These are phyloP conservation scores for Tiliacea citrago DNA, from an alignment of 2,888 invertebrate species.

Conservation along the genomic window DNA sequence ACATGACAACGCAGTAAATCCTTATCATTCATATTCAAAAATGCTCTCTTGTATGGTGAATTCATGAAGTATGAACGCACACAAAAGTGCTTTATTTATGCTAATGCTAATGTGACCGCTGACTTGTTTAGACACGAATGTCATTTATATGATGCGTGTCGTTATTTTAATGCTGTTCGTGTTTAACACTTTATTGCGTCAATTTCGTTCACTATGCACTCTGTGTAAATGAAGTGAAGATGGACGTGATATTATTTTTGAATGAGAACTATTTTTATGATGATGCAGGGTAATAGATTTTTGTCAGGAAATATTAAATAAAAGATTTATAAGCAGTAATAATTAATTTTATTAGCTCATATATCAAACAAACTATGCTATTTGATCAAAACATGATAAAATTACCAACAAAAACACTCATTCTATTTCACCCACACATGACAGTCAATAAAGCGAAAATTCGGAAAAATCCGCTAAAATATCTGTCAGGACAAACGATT, in stretches of 20 bases:
- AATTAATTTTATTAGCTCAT: not conserved
- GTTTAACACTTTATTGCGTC: constrained; percentile 69
- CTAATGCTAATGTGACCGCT: constrained; percentile 74
- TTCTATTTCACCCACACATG: constrained; percentile 27
- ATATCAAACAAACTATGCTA: not conserved
- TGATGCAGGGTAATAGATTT: constrained; percentile 28
- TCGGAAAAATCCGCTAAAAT: constrained; percentile 70
- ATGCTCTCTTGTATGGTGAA: constrained; percentile 41
- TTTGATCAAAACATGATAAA: not conserved
- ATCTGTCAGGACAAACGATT: constrained; percentile 82
- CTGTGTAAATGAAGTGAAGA: constrained; percentile 63
- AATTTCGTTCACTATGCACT: constrained; percentile 61
- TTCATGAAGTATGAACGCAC: constrained; percentile 63
- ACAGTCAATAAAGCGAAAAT: constrained; percentile 53
- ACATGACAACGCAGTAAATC: constrained; percentile 44
- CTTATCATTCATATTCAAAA: constrained; percentile 45
- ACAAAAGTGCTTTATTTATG: constrained; percentile 75
- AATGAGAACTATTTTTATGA: constrained; percentile 53
- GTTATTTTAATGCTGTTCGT: constrained; percentile 75
- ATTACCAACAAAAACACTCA: constrained; percentile 13
- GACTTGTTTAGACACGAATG: constrained; percentile 77
- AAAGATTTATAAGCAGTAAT: not conserved
- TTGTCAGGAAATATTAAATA: not conserved
- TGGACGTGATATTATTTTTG: constrained; percentile 60
- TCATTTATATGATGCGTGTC: constrained; percentile 77